Evolutionary conservation across 2,113 vertebrate species (phyloP).

Genomic region (Cygnus buccinator): DNA sequence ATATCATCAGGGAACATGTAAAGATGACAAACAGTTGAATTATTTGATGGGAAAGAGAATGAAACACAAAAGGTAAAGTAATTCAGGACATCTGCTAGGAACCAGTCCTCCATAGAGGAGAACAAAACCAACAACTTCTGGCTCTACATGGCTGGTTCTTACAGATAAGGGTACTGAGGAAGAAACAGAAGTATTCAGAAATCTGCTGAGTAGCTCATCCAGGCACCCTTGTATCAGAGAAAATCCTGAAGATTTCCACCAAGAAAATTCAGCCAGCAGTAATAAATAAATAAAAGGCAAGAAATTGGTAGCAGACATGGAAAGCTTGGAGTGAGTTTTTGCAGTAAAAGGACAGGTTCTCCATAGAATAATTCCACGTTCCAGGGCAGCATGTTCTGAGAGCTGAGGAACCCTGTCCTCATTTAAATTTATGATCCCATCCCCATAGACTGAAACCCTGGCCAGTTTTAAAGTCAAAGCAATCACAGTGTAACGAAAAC

Average conservation of each 20-base stretch:
- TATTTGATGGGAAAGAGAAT: conserved; percentile 8
- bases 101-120: neutral
- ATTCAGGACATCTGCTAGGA: neutral
- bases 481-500: neutral
- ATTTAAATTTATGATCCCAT: neutral
- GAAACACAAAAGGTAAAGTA: conserved; percentile 27
- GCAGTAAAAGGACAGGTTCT: neutral
- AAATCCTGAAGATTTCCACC: neutral
- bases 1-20: neutral
- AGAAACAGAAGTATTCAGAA: neutral
- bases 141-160: neutral
- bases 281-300: neutral
- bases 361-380: neutral
- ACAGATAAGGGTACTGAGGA: neutral
- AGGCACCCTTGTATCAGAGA: neutral
- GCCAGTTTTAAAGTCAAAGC: neutral
- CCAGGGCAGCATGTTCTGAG: neutral
- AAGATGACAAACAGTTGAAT: neutral
- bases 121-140: neutral
- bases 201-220: neutral
- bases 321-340: neutral
- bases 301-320: neutral
- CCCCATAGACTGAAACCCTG: neutral
- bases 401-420: neutral
- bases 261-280: neutral